Evolutionary conservation across 2,113 vertebrate species (phyloP), one percentile per base, ranked within the genome.

Genomic region (Leptosomus discolor): DNA sequence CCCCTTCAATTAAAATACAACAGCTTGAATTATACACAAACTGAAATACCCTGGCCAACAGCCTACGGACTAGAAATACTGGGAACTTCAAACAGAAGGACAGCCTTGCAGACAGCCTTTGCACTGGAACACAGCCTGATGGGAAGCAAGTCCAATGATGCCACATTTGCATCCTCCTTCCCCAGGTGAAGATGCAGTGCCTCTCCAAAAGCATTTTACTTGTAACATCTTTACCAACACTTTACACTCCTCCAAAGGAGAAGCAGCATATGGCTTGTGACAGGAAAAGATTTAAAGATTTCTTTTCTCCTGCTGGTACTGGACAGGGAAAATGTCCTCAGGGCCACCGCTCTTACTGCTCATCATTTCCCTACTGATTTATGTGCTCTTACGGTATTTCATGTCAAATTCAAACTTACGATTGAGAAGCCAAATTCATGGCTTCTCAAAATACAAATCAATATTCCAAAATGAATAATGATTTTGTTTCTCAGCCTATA

Each of bases 111-210:
- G 56, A 30, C 32, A 19, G n/a, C 32, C 27, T 70, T 53, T 57
- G 37, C 32, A 14, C 43, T 37, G 23, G 11, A 78, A 24, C 5
- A 78, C 13, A 58, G 11, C 2, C 29, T 37, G 12, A 71, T 75
- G 39, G 21, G 8, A 79, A 30, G 4, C 0, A 3, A 53, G 11
- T 22, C 51, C 24, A 27, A 4, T 0, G 5, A 39, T 15, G 17
- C 22, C 30, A 50, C 14, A 13, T 12, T 32, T 54, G 43, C 15
- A 34, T 3, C 32, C 32, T 54, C 36, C 32, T 48, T 46, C 51
- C 41, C 32, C n/a, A 73, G 22, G 34, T 9, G 45, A 65, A 60
- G 32, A 61, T 1, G 4, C 1, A 50, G 20, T 15, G 23, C 12
- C 19, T 78, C 54, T 74, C 41, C 34, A 63, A 78, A 67, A 41